Evolutionary conservation across 2,113 vertebrate genomes (phyloP), one percentile per base, ranked within the genome.

Genomic region (Dicaeum eximium): DNA sequence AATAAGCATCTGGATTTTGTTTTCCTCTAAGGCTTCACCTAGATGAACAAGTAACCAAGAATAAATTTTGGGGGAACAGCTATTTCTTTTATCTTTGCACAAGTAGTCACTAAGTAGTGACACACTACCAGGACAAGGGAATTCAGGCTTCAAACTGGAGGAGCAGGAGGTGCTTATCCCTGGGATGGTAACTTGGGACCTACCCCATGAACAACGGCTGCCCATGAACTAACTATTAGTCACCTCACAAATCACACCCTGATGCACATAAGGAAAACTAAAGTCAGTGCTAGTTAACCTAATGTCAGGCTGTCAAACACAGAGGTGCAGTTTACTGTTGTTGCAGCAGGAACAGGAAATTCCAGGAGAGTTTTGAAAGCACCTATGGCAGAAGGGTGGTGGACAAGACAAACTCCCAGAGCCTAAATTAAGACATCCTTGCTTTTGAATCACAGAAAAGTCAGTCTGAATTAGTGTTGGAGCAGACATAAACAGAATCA

Each of bases 271-370:
- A 75, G 71, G 27, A 72, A 51, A 83, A 62, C 35, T 69, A 1
- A 58, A 93, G 71, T 50, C 62, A 44, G n/a, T 54, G 75, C 42
- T 58, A 50, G 67, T 69, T 90, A 86, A 53, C 33, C 83, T 96
- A 93, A 83, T 73, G 64, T 30, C 40, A 85, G 93, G 88, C 45
- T 96, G 74, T 9, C 62, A 60, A 50, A 66, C 2, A 4, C 0
- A 75, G 37, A 82, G 38, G 11, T 57, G 58, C 44, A 93, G 38
- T 42, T 67, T 45, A 35, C 28, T 75, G 48, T 13, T 85, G 58
- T 44, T 78, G 64, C 56, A 92, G 80, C 82, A 77, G 27, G 38
- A 56, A 94, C 95, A 94, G 95, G 95, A 97, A 97, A 96, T 94
- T 78, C 96, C 95, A 91, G 56, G 10, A 71, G 38, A 87, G 78